Conservation (phyloP, 2,113 vertebrate species). For the Saimiri boliviensis region DNA sequence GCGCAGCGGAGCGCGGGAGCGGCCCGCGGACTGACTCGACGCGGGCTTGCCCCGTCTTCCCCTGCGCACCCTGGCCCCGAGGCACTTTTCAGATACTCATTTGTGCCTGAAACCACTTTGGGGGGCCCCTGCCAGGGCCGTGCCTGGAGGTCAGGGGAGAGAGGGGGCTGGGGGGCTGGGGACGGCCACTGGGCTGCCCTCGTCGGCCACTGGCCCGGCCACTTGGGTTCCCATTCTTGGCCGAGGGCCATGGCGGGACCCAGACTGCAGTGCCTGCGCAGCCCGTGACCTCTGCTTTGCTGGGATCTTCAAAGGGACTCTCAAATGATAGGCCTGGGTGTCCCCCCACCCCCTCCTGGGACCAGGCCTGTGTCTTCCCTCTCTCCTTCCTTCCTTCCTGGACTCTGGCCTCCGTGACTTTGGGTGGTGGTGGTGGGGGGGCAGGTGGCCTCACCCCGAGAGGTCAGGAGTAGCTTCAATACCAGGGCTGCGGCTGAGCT, state of each 20-base stretch:
- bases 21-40: conserved; percentile 82
- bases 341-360: neutral
- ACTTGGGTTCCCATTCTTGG: neutral
- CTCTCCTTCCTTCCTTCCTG: neutral
- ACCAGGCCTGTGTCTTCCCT: neutral
- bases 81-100: neutral
- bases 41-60: conserved; percentile 70
- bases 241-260: accelerated
- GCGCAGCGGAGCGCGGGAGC: conserved; percentile 77
- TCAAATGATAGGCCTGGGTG: accelerated
- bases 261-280: accelerated
- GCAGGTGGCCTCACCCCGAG: too few species aligned
- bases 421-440: too few species aligned
- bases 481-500: accelerated
- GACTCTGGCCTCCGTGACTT: neutral
- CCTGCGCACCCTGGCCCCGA: neutral
- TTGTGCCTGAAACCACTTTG: neutral
- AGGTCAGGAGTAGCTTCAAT: neutral
- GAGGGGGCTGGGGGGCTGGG: neutral
- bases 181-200: neutral
- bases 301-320: neutral
- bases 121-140: neutral
- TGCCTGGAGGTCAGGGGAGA: neutral
- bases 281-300: accelerated
- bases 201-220: neutral